Evolutionary conservation across 2,113 vertebrate species (phyloP).

Genomic region (Sialia sialis): DNA sequence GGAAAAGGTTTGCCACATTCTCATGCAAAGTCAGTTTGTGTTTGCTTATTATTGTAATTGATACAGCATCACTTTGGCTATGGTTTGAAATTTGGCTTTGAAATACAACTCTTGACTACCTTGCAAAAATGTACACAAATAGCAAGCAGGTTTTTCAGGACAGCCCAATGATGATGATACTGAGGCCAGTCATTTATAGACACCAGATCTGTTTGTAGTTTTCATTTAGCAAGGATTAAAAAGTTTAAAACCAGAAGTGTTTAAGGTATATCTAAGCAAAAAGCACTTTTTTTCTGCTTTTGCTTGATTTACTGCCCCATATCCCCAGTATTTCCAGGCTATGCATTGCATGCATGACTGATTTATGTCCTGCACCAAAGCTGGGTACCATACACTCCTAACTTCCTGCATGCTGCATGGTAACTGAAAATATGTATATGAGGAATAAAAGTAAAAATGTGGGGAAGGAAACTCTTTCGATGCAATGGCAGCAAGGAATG

Average conservation of each 20-base stretch:
- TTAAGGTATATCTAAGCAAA: not conserved
- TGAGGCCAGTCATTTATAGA: not conserved
- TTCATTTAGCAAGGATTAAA: not conserved
- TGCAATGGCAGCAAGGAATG: not conserved
- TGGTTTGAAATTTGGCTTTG: not conserved
- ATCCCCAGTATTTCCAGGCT: not conserved
- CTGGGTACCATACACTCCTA: rapidly evolving
- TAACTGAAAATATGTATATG: rapidly evolving
- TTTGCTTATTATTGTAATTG: not conserved
- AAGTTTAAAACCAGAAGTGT: not conserved
- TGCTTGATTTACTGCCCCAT: not conserved
- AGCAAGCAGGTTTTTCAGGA: not conserved
- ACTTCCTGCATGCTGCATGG: not conserved
- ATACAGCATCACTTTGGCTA: not conserved
- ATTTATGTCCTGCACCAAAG: not conserved
- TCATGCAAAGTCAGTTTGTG: not conserved
- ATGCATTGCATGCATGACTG: not conserved
- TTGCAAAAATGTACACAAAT: not conserved
- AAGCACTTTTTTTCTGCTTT: not conserved
- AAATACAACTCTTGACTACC: not conserved
- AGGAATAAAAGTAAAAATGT: not conserved
- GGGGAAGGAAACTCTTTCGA: not conserved
- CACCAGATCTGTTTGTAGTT: not conserved
- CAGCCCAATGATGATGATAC: not conserved
- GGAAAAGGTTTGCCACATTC: not conserved